A percentile compares a stretch with the other conserved stretches of the same genome.
These are phyloP conservation scores for Hydractinia symbiolongicarpus DNA, from an alignment of 30 jellyfish, hydroid and myxozoan species.

Conservation along the genomic window DNA sequence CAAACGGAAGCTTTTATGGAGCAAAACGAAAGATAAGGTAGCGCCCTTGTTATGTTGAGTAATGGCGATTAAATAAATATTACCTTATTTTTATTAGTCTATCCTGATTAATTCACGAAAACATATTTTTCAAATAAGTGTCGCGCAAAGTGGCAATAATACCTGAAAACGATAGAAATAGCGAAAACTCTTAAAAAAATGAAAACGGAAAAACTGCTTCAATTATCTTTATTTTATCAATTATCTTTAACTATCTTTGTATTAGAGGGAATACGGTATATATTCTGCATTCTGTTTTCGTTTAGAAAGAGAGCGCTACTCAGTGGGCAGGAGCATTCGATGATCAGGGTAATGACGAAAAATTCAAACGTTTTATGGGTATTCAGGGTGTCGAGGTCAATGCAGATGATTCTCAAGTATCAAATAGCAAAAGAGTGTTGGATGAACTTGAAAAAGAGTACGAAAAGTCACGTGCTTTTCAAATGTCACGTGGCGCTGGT, in stretches of 20 bases:
- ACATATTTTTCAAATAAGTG: no score
- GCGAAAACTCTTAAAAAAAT: no score
- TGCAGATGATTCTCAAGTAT: conserved; percentile 43
- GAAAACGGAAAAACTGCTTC: no score
- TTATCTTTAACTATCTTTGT: no score
- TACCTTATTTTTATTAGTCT: no score
- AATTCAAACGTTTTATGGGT: conserved; percentile 88
- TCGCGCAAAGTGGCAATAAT: no score
- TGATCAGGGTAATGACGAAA: conserved; percentile 81
- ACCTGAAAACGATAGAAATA: no score
- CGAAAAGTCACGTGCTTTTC: conserved; percentile 88
- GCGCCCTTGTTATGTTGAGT: no score
- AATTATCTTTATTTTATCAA: no score
- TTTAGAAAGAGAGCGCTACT: conserved; percentile 46
- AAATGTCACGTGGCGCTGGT: conserved; percentile 95
- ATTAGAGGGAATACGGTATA: no score
- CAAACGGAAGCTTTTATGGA: conserved; percentile 83
- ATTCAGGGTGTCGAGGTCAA: conserved; percentile 44
- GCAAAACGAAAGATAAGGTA: conserved; percentile 51
- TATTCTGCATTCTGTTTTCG: not conserved
- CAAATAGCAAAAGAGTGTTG: conserved; percentile 71
- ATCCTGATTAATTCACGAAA: no score
- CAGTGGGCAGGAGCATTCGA: conserved; percentile 66
- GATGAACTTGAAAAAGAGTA: conserved; percentile 85
- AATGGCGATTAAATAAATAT: no score